A percentile compares a stretch with the other conserved stretches of the same genome.
phyloP scores from a whole-genome alignment of 2,113 vertebrate species.

The Aspiorhynchus laticeps region DNA sequence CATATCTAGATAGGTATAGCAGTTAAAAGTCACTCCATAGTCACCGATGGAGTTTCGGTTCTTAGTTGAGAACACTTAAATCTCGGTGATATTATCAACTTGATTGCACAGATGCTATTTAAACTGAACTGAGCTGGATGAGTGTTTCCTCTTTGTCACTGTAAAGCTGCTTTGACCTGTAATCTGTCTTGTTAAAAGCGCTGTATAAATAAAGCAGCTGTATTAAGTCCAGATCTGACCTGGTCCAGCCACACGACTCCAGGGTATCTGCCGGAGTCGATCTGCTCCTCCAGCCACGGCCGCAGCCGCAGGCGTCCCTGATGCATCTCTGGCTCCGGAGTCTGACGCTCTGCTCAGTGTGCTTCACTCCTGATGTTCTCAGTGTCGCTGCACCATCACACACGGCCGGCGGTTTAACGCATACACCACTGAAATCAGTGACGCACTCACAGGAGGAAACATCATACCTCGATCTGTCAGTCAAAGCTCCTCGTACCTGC shows the following conservation, averaged over 20 bases:
- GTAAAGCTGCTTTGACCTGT: too few relatives aligned
- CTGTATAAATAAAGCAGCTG: too few relatives aligned
- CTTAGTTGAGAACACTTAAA: too few relatives aligned
- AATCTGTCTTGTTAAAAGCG: too few relatives aligned
- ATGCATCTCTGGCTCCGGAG: conserved; percentile 65
- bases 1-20: too few relatives aligned
- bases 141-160: too few relatives aligned
- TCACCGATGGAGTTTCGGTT: too few relatives aligned
- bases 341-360: neutral
- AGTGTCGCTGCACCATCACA: neutral
- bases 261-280: conserved; percentile 76
- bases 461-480: neutral
- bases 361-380: neutral
- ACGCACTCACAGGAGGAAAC: neutral
- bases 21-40: too few relatives aligned
- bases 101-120: too few relatives aligned
- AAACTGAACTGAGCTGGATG: too few relatives aligned
- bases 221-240: conserved; percentile 57
- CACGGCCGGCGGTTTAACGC: neutral
- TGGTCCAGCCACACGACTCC: conserved; percentile 79
- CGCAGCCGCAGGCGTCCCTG: conserved; percentile 74
- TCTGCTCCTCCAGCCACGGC: conserved; percentile 81
- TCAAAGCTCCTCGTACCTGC: conserved; percentile 39
- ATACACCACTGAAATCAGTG: neutral
- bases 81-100: too few relatives aligned